Base-by-base conservation (phyloP, 2,797 vertebrate species). In the Sus cebifrons region DNA sequence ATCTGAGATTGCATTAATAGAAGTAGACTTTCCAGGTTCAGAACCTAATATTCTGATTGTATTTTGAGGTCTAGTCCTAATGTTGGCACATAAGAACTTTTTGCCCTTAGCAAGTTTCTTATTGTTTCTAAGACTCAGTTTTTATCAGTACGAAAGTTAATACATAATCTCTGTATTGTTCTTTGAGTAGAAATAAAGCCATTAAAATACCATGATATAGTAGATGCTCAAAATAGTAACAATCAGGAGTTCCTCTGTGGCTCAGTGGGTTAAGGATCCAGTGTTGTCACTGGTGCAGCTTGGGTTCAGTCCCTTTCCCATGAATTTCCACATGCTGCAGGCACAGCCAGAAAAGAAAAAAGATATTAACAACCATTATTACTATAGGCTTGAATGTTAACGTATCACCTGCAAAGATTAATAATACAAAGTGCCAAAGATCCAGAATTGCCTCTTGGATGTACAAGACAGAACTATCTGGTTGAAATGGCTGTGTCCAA, bases 51-150 rank as follows among this genome's bases (percentile, higher is more conserved):
- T 15, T 6, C 27, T 7, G 13, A 2, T 44, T 89, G 23, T 54
- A 25, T 74, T 49, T 65, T 70, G 54, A 77, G 25, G 10, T 85
- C 67, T 44, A 23, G 20, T 86, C 29, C 25, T 65, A 67, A n/a
- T 58, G 40, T 25, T 81, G n/a, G 52, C 8, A 29, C 68, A 12
- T 27, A 52, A 70, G 52, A 70, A 81, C 18, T 83, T 52, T 87
- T 15, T 87, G 17, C 27, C 12, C 15, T 73, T 67, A 64, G 58
- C 20, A 70, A 71, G 27, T 81, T 90, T 86, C 62, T 70, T 85
- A 75, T 86, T 40, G 21, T 86, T 82, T 94, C 81, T 90, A n/a
- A 94, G 36, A 54, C 25, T 65, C 32, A 16, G 25, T 91, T 89
- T 68, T 23, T 77, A 6, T 75, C n/a, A 82, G 77, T 49, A 49